Evolutionary conservation across 1,140 invertebrate genomes (phyloP).

Genomic region (Scaptodrosophila lebanonensis): DNA sequence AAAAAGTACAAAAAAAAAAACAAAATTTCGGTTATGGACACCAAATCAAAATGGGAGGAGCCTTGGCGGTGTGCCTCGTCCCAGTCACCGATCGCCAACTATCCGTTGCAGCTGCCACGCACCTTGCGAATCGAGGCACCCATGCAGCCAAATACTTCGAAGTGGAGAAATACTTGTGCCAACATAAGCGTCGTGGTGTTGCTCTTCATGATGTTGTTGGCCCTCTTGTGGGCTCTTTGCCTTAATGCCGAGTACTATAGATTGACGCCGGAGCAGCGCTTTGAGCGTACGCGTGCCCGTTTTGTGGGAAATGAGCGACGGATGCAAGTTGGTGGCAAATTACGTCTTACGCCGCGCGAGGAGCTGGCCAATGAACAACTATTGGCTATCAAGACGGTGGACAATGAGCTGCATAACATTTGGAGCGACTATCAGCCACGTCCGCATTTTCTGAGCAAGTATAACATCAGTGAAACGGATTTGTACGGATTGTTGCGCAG

Average conservation of each 20-base stretch:
- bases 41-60: no score
- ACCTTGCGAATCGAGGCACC: no score
- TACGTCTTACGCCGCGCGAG: conserved; percentile 30
- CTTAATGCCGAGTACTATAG: background rate
- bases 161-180: background rate
- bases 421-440: conserved; percentile 34
- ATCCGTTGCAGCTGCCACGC: background rate
- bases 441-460: conserved; percentile 81
- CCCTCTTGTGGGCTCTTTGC: conserved; percentile 28
- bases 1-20: no score
- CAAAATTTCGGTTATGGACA: conserved; percentile 23
- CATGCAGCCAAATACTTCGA: no score
- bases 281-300: conserved; percentile 1
- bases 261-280: conserved; percentile 6
- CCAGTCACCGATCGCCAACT: conserved; percentile 6
- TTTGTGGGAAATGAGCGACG: conserved; percentile 21
- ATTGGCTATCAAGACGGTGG: conserved; percentile 22
- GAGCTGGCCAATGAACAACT: conserved; percentile 32
- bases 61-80: no score
- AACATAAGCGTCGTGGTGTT: background rate
- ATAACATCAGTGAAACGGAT: conserved; percentile 81
- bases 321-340: conserved; percentile 22
- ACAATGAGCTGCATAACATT: conserved; percentile 22
- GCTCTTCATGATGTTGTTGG: conserved; percentile 22
- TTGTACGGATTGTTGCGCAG: conserved; percentile 83